phyloP scores from a whole-genome alignment of 2,888 invertebrate genomes.

The Apantesis nais region DNA sequence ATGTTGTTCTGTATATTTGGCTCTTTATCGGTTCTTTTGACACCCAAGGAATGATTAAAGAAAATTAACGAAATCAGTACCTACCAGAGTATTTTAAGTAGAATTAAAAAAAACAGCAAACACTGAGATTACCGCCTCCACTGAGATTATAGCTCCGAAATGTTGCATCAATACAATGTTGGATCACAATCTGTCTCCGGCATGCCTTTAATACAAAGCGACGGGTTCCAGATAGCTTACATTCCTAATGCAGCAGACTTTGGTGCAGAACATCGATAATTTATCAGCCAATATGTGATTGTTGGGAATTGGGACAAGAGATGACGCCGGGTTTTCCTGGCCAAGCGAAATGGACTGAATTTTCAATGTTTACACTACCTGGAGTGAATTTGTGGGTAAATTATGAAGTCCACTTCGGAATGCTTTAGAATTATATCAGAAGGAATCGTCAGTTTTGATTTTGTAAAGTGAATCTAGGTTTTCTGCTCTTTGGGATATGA shows the following conservation, averaged over 20 bases:
- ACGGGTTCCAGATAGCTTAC: slow-evolving; percentile 44
- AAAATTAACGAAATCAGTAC: no score
- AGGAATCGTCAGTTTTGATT: not conserved
- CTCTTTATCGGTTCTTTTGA: no score
- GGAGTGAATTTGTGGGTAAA: slow-evolving; percentile 9
- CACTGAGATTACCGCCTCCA: slow-evolving; percentile 17
- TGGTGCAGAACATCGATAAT: slow-evolving; percentile 46
- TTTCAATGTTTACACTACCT: slow-evolving; percentile 15
- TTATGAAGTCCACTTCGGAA: not conserved
- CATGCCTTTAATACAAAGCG: slow-evolving; percentile 48
- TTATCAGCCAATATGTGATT: slow-evolving; percentile 40
- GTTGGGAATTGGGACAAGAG: slow-evolving; percentile 35
- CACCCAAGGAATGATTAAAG: no score
- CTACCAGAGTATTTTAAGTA: no score
- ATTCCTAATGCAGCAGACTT: slow-evolving; percentile 44
- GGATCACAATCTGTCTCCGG: slow-evolving; percentile 52
- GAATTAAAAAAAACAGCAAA: no score
- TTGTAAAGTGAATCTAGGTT: not conserved
- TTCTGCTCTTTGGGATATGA: not conserved
- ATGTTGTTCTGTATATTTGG: no score
- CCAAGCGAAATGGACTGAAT: slow-evolving; percentile 6
- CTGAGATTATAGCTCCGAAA: slow-evolving; percentile 19
- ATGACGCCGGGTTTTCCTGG: slow-evolving; percentile 2
- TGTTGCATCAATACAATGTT: slow-evolving; percentile 44
- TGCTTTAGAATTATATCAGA: not conserved